Evolutionary conservation across 2,888 invertebrate species (phyloP).

Genomic region (Nemotelus pantherinus): DNA sequence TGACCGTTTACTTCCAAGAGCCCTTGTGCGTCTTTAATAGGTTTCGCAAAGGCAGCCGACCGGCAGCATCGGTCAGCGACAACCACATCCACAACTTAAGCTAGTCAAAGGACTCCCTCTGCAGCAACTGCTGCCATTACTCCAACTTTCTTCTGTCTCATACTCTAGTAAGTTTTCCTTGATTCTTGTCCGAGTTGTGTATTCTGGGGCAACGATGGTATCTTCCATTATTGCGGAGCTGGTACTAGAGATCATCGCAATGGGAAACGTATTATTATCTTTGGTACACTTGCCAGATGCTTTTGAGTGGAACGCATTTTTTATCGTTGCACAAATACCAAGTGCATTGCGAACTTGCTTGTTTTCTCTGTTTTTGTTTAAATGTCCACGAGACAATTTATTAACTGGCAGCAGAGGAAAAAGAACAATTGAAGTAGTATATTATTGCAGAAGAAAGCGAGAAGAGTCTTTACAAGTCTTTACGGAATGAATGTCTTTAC

Average conservation of each 20-base stretch:
- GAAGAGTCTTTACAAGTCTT: not conserved
- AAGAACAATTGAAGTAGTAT: constrained; percentile 32
- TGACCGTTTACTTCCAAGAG: constrained; percentile 39
- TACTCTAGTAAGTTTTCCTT: too few species aligned
- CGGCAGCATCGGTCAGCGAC: too few species aligned
- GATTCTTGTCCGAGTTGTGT: too few species aligned
- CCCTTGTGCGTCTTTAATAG: constrained; percentile 33
- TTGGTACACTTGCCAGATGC: constrained; percentile 41
- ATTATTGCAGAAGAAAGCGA: constrained; percentile 32
- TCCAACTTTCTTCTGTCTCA: not conserved
- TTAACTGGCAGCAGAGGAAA: constrained; percentile 9
- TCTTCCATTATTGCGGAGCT: not conserved
- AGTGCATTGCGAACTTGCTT: not conserved
- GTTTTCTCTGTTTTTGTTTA: constrained; percentile 6
- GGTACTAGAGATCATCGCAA: constrained; percentile 24
- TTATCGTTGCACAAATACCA: constrained; percentile 36
- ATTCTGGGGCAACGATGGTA: too few species aligned
- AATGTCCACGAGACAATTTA: constrained; percentile 42
- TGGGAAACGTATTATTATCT: constrained; percentile 38
- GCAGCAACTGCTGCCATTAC: too few species aligned
- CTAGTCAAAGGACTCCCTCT: too few species aligned
- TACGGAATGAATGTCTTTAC: too few species aligned
- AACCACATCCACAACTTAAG: too few species aligned
- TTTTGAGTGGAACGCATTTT: constrained; percentile 33
- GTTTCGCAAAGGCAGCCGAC: not conserved